phyloP scores from a whole-genome alignment of 2,797 vertebrate species.

The Xiphophorus birchmanni region DNA sequence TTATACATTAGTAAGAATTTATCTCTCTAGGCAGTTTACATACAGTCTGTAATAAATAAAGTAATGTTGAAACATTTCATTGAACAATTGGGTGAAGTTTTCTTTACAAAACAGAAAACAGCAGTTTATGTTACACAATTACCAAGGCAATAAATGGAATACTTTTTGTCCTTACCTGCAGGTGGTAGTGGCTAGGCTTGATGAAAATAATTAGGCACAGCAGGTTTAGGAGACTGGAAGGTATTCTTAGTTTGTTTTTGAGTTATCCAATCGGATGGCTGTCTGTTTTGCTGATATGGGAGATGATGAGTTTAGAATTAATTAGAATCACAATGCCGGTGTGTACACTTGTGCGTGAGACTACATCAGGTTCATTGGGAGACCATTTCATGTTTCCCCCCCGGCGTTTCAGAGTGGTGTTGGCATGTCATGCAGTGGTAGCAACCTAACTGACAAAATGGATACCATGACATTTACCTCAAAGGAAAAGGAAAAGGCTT shows the following conservation, averaged over 20 bases:
- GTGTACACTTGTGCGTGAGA: slow-evolving; percentile 1
- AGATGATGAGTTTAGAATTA: slow-evolving; percentile 44
- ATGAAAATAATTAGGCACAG: slow-evolving; percentile 52
- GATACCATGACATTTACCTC: slow-evolving; percentile 26
- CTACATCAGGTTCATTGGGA: neutral
- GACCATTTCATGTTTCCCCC: slow-evolving; percentile 49
- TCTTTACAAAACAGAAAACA: neutral
- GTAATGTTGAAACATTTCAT: slow-evolving; percentile 1
- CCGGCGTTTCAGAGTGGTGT: slow-evolving; percentile 45
- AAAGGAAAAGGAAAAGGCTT: slow-evolving; percentile 8
- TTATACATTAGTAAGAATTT: neutral
- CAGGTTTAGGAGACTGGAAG: slow-evolving; percentile 6
- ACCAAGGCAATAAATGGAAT: slow-evolving; percentile 27
- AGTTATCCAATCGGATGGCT: slow-evolving; percentile 38
- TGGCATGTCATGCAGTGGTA: slow-evolving; percentile 37
- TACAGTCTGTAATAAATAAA: neutral
- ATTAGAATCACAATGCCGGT: slow-evolving; percentile 27
- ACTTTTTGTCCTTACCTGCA: slow-evolving; percentile 28
- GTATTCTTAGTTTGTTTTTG: slow-evolving; percentile 11
- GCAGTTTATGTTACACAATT: slow-evolving; percentile 3
- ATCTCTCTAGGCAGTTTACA: neutral
- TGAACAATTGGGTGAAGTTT: neutral
- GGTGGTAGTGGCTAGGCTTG: slow-evolving; percentile 29
- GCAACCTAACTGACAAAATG: slow-evolving; percentile 48
- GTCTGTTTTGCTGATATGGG: slow-evolving; percentile 36